phyloP scores from a whole-genome alignment of 2,888 invertebrate species.

The Ecliptopera silaceata region DNA sequence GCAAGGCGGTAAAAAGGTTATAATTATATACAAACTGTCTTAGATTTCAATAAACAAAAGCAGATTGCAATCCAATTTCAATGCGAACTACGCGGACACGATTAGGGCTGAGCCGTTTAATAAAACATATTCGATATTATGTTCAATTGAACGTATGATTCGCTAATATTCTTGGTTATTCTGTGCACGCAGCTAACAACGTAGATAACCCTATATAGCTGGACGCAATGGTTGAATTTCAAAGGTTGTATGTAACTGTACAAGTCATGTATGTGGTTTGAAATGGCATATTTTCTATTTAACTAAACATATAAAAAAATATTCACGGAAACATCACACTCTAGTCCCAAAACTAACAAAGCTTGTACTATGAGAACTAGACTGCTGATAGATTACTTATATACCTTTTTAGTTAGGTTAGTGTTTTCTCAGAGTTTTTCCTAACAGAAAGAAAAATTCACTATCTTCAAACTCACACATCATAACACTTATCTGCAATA shows the following conservation, averaged over 20 bases:
- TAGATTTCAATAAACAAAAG: slow-evolving; percentile 7
- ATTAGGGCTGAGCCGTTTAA: slow-evolving; percentile 34
- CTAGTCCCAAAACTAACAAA: no score
- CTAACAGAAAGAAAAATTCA: no score
- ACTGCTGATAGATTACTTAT: no score
- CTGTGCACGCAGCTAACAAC: slow-evolving; percentile 76
- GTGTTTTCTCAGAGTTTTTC: no score
- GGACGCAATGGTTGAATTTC: slow-evolving; percentile 49
- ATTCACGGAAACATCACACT: no score
- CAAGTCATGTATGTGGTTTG: slow-evolving; percentile 60
- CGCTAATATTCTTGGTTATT: slow-evolving; percentile 73
- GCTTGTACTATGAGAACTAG: no score
- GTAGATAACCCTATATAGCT: slow-evolving; percentile 69
- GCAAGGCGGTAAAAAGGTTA: not conserved
- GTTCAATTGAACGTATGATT: slow-evolving; percentile 67
- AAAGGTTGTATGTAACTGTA: slow-evolving; percentile 61
- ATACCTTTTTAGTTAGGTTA: no score
- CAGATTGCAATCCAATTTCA: slow-evolving; percentile 25
- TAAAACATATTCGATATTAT: slow-evolving; percentile 53
- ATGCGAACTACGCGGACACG: slow-evolving; percentile 33
- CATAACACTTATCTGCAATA: no score
- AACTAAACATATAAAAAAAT: no score
- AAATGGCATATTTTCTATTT: no score
- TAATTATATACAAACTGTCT: slow-evolving; percentile 25
- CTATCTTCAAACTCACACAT: no score